Base-by-base conservation (phyloP, 2,888 invertebrate species). In the Dryadula phaetusa region DNA sequence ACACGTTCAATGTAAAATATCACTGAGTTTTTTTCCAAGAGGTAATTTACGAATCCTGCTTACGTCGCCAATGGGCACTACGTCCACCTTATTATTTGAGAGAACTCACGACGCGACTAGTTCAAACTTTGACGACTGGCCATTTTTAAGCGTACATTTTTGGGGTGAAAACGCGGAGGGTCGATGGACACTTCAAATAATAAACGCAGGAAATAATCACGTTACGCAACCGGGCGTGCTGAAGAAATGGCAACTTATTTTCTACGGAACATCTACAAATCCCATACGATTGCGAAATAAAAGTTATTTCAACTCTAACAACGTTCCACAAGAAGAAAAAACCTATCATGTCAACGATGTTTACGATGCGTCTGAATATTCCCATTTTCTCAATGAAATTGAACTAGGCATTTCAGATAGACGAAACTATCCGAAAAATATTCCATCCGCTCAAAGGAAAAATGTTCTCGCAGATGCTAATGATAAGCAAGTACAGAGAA, bases 61-160 rank as follows among this genome's bases (percentile, higher is more conserved):
- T 70, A 97, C 97, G 25, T 98, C 98, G 46, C 99, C 99, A 7
- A 96, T 97, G 95, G 98, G 98, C 37, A 99, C 98, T 0, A 96
- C 96, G 20, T 98, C 98, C 32, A 98, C 98, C 18, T 93, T 99
- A 76, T 94, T 99, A 73, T 98, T 98, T 80, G 98, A 98, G 81
- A 94, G 99, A 75, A 98, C 98, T 3, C 94, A 97, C 71, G 99
- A 99, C 87, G 96, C 97, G 67, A 95, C 97, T 67, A 97, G 96
- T 84, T 97, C 97, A 60, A 98, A 98, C 82, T 99, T 99, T 87
- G 98, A 98, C 86, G 98, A 99, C 85, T 99, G 99, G 99, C 99
- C 99, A 14, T 99, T 99, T 94, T 94, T 99, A 78, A 98, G 98
- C 81, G 99, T 99, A 18, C 99, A 99, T 86, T 99, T 97, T 90